Base-by-base conservation (phyloP, 2,888 invertebrate genomes). In the Barypeithes pellucidus region DNA sequence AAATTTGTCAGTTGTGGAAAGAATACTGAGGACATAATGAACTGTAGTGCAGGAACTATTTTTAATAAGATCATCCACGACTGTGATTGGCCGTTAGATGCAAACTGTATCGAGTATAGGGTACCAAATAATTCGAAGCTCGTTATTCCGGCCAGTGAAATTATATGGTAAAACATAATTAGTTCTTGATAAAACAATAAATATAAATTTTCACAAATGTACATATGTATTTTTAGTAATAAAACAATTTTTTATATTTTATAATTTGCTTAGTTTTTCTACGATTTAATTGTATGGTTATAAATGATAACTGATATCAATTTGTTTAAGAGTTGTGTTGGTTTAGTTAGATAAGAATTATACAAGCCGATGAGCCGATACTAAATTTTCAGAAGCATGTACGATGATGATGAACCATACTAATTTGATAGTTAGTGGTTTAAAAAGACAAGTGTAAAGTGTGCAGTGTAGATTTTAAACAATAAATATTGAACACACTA, bases 1-100 rank as follows among this genome's bases (percentile, higher is more conserved):
- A 70, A 73, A 73, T 73, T 70, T 47, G 69, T 73, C 2, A 65
- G 57, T 7, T 73, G 73, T 36, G 73, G 59, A n/a, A 20, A 22
- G 52, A 52, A 50, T 5, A 14, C n/a, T 9, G 70, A 18, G 43
- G 14, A 18, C 14, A 50, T 73, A 22, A 36, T 39, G 50, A n/a
- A 29, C 11, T 73, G 73, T 61, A 43, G 18, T 12, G 22, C 39
- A 33, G 73, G 70, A 12, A 24, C 63, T 8, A 47, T 70, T n/a
- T 73, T 59, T 24, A 70, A 73, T 29, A 29, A 41, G 2, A 18
- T 9, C 5, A 16, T 7, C 3, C 54, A 39, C 14, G 20, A 3
- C 7, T 73, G 73, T 16, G 70, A 60, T 20, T 73, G 60, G 63
- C 69, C 73, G 3, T 24, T 52, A 29, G 12, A 54, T 2, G 60